Conservation (phyloP, 1,140 invertebrate species). For the Euglossa dilemma region DNA sequence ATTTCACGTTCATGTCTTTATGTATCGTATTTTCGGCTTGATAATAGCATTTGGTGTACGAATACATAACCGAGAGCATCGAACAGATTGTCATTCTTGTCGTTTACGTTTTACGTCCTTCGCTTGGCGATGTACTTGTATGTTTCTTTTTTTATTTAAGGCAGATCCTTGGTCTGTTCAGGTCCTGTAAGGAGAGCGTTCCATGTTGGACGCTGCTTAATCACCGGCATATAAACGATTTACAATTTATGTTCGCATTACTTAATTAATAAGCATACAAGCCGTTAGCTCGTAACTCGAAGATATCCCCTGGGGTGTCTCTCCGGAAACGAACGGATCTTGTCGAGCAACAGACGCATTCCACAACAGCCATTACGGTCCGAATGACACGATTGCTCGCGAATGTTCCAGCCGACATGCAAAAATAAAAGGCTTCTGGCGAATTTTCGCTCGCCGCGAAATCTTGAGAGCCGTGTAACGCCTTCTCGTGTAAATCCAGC, state of each 20-base stretch:
- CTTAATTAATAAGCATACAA: constrained; percentile 18
- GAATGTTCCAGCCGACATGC: not conserved
- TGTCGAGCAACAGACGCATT: not conserved
- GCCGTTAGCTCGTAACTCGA: not conserved
- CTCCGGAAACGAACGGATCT: not conserved
- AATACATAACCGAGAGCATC: not conserved
- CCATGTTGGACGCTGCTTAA: not conserved
- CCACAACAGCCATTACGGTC: not conserved
- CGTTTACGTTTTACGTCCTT: not conserved
- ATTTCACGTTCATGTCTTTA: constrained; percentile 14
- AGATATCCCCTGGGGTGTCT: not conserved
- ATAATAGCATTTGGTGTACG: not conserved
- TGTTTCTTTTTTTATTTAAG: constrained; percentile 4
- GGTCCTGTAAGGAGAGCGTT: not conserved
- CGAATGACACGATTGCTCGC: not conserved
- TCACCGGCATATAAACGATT: not conserved
- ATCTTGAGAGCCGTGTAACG: not conserved
- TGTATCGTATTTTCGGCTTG: not conserved
- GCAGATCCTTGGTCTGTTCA: not conserved
- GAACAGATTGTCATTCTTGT: not conserved
- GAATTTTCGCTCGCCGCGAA: not conserved
- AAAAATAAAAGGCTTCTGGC: not conserved
- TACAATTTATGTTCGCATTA: constrained; percentile 21
- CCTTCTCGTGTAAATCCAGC: not conserved
- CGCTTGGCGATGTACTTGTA: not conserved